These are phyloP conservation scores for Varroa destructor DNA, from an alignment of 1,140 invertebrate species.

Conservation along the genomic window DNA sequence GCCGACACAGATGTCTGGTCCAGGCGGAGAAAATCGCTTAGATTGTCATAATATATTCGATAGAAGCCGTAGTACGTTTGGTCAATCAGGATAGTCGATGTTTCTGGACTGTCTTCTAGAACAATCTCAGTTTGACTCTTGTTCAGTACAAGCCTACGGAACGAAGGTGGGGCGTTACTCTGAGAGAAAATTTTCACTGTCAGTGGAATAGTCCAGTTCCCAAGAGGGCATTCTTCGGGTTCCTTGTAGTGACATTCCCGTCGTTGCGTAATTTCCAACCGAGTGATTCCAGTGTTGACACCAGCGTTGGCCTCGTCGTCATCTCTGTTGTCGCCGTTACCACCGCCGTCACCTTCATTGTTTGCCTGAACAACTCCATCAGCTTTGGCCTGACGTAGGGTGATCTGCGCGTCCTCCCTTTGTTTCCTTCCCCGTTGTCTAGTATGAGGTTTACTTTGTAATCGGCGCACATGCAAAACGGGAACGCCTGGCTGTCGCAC, in stretches of 20 bases:
- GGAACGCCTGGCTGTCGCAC: conserved; percentile 17
- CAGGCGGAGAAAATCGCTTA: conserved; percentile 23
- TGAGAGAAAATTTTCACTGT: conserved; percentile 2
- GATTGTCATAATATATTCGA: conserved; percentile 19
- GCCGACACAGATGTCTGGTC: background rate
- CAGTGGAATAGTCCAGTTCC: conserved; percentile 22
- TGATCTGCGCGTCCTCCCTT: too few species aligned
- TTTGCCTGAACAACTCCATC: background rate
- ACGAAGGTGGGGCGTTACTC: background rate
- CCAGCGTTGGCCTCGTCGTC: background rate
- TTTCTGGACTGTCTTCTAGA: conserved; percentile 12
- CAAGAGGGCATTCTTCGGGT: background rate
- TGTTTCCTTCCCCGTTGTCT: too few species aligned
- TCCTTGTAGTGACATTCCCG: background rate
- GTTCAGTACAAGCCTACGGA: background rate
- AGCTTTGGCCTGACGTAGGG: background rate
- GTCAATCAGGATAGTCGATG: conserved; percentile 8
- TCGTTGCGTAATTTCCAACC: conserved; percentile 9
- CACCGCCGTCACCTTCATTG: too few species aligned
- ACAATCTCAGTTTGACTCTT: background rate
- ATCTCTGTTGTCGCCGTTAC: too few species aligned
- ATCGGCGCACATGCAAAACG: conserved; percentile 8
- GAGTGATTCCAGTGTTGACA: background rate
- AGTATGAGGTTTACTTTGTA: background rate
- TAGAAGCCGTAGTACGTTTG: conserved; percentile 10